Evolutionary conservation across 1,140 invertebrate genomes (phyloP).

Genomic region (Heliconius congener): DNA sequence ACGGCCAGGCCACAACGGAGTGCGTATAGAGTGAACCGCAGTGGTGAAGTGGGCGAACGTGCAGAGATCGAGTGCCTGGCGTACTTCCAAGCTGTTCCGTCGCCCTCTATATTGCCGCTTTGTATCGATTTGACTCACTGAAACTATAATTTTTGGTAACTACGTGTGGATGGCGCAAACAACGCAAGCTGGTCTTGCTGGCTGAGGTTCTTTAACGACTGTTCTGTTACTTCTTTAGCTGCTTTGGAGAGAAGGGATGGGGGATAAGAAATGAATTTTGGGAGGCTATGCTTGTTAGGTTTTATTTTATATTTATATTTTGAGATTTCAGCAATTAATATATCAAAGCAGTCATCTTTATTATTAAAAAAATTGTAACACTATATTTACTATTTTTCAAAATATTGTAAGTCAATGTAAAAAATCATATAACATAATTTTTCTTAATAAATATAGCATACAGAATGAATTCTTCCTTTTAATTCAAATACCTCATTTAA

Average conservation of each 20-base stretch:
- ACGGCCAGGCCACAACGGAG: constrained; percentile 25
- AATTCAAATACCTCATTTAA: no score
- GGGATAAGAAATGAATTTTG: neutral
- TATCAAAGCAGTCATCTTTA: no score
- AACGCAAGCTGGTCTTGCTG: constrained; percentile 31
- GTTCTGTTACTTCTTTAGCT: constrained; percentile 28
- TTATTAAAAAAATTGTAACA: no score
- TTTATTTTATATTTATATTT: neutral
- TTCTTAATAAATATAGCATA: no score
- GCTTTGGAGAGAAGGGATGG: constrained; percentile 9
- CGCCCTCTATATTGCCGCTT: constrained; percentile 46
- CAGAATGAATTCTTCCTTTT: no score
- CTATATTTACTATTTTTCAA: no score
- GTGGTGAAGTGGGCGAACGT: constrained; percentile 42
- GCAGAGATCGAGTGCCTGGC: constrained; percentile 57
- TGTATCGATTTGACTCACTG: constrained; percentile 65
- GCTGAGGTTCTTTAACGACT: constrained; percentile 29
- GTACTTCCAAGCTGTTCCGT: constrained; percentile 53
- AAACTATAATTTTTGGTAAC: constrained; percentile 63
- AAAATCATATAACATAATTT: no score
- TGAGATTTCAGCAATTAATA: neutral
- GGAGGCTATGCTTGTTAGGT: neutral
- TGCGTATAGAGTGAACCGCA: constrained; percentile 38
- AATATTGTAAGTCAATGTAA: no score
- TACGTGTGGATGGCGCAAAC: constrained; percentile 43